Conservation (phyloP, 2,797 vertebrate species). For the Falco biarmicus region DNA sequence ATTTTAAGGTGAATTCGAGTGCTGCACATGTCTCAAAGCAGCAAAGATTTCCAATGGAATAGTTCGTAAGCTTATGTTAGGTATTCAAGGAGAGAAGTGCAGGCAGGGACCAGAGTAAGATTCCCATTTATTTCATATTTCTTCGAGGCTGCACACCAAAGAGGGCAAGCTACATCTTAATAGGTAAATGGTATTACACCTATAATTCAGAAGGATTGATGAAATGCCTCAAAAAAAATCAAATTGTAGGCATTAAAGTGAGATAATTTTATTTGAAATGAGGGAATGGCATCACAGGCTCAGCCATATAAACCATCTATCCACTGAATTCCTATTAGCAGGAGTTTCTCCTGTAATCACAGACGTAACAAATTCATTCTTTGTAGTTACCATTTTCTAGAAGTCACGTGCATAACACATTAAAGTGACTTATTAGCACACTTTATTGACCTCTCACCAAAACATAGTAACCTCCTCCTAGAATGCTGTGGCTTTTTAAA, state of each 20-base stretch:
- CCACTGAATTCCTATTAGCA: constrained; percentile 1
- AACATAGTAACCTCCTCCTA: background rate
- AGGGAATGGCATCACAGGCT: background rate
- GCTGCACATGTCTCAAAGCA: background rate
- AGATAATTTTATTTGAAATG: background rate
- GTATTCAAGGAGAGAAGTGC: background rate
- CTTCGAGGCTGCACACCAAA: background rate
- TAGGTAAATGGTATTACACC: background rate
- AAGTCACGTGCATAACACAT: background rate
- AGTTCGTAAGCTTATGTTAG: background rate
- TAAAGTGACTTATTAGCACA: background rate
- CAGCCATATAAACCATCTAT: background rate
- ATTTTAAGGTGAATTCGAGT: background rate
- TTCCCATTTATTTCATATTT: background rate
- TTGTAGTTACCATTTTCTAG: background rate
- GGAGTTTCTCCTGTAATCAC: background rate
- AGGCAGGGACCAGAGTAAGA: background rate
- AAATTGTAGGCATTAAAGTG: background rate
- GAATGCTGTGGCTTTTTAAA: background rate
- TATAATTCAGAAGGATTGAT: background rate
- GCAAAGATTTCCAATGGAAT: background rate
- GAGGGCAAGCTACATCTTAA: background rate
- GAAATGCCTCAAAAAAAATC: background rate
- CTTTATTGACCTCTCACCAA: background rate
- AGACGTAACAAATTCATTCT: background rate